phyloP scores from a whole-genome alignment of 2,113 vertebrate genomes.

The Pongo pygmaeus region DNA sequence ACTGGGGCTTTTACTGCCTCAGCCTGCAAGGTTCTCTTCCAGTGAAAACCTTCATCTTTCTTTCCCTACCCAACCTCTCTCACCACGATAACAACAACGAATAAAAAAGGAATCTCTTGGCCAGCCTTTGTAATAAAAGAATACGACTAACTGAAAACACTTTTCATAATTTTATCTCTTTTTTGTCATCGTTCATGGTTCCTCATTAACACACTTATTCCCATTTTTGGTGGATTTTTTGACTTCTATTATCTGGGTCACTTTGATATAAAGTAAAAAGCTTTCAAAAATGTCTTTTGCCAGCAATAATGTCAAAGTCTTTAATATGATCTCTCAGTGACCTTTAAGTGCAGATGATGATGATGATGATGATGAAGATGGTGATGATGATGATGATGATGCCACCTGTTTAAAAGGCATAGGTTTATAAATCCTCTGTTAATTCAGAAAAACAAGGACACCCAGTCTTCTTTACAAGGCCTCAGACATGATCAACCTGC shows the following conservation, averaged over 20 bases:
- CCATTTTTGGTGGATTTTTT: not conserved
- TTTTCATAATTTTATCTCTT: no score
- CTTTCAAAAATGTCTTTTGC: not conserved
- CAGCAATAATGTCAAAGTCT: not conserved
- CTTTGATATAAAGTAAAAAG: not conserved
- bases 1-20: not conserved
- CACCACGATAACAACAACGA: no score
- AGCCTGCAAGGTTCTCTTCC: fast-evolving
- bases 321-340: fast-evolving
- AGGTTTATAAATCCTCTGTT: not conserved
- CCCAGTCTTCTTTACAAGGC: not conserved
- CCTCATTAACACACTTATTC: not conserved
- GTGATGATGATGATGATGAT: fast-evolving
- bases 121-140: not conserved
- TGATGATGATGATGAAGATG: fast-evolving
- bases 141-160: not conserved
- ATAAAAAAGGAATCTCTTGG: not conserved
- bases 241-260: not conserved
- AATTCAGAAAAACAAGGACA: not conserved
- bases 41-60: not conserved
- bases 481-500: fast-evolving
- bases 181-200: not conserved
- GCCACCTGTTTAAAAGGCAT: not conserved
- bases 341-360: fast-evolving
- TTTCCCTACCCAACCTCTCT: not conserved